Evolutionary conservation across 2,797 vertebrate species (phyloP).

Genomic region (Taenioides sp.): DNA sequence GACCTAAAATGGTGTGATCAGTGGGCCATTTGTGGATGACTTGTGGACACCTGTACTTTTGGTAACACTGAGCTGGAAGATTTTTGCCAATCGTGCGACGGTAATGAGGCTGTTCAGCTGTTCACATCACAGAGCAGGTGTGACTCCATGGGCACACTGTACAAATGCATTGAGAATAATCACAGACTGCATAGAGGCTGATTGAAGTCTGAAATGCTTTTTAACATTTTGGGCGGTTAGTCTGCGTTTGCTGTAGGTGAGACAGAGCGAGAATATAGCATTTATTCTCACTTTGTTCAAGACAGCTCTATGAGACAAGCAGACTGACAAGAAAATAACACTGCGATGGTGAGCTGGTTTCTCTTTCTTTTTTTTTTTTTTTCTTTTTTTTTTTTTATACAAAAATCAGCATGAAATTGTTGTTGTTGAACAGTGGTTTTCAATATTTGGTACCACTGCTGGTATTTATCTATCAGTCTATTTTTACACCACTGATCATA

Average conservation of each 20-base stretch:
- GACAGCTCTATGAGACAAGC: neutral
- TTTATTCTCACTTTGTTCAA: neutral
- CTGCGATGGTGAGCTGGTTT: neutral
- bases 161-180: slow-evolving; percentile 43
- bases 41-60: slow-evolving; percentile 39
- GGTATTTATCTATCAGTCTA: neutral
- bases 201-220: slow-evolving; percentile 42
- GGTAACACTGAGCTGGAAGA: slow-evolving; percentile 28
- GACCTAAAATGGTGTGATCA: slow-evolving; percentile 31
- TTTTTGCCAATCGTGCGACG: slow-evolving; percentile 26
- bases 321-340: neutral
- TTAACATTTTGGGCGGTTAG: slow-evolving; percentile 25
- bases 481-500: neutral
- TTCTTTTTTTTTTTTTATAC: neutral
- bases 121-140: slow-evolving; percentile 52
- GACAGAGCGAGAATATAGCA: neutral
- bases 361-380: neutral
- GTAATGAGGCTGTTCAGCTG: slow-evolving; percentile 39
- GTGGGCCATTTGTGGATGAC: slow-evolving; percentile 36
- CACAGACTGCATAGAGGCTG: slow-evolving; percentile 37
- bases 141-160: slow-evolving; percentile 40
- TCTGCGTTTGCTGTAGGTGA: slow-evolving; percentile 15
- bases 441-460: neutral
- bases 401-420: neutral
- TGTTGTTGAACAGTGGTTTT: neutral